Conservation (phyloP, 2,888 invertebrate species). For the Archaeoteleia sp. region DNA sequence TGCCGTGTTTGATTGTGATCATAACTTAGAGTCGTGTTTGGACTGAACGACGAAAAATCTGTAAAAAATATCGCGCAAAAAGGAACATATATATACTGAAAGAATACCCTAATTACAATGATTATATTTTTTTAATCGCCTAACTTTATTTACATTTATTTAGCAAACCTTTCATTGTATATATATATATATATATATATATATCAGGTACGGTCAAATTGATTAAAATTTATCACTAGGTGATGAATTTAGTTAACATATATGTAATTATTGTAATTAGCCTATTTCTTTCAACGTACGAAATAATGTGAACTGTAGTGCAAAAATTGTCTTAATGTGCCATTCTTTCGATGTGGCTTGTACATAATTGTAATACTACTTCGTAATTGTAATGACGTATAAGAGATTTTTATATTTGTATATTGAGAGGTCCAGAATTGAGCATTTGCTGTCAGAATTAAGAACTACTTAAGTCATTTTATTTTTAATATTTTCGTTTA, state of each 20-base stretch:
- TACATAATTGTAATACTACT: conserved; percentile 66
- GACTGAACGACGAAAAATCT: conserved; percentile 28
- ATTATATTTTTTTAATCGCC: too few relatives aligned
- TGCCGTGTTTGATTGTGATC: too few relatives aligned
- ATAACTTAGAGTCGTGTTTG: conserved; percentile 54
- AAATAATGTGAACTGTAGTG: conserved; percentile 65
- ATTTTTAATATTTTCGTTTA: background rate
- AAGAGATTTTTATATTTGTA: conserved; percentile 48
- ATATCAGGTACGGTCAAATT: too few relatives aligned
- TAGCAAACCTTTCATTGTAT: too few relatives aligned
- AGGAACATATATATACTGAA: conserved; percentile 20
- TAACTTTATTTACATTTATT: too few relatives aligned
- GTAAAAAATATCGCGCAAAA: conserved; percentile 34
- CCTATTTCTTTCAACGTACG: too few relatives aligned
- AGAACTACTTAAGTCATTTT: conserved; percentile 8
- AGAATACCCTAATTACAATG: too few relatives aligned
- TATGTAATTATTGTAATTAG: too few relatives aligned
- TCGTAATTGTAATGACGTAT: conserved; percentile 37
- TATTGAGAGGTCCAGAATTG: conserved; percentile 8
- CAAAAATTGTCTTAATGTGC: conserved; percentile 74
- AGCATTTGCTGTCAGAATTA: too few relatives aligned
- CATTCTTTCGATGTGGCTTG: conserved; percentile 71
- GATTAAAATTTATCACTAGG: too few relatives aligned
- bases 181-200: too few relatives aligned
- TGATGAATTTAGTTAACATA: too few relatives aligned